Evolutionary conservation across 2,113 vertebrate genomes (phyloP), one percentile per base, ranked within the genome.

Genomic region (Emydocephalus ijimae): DNA sequence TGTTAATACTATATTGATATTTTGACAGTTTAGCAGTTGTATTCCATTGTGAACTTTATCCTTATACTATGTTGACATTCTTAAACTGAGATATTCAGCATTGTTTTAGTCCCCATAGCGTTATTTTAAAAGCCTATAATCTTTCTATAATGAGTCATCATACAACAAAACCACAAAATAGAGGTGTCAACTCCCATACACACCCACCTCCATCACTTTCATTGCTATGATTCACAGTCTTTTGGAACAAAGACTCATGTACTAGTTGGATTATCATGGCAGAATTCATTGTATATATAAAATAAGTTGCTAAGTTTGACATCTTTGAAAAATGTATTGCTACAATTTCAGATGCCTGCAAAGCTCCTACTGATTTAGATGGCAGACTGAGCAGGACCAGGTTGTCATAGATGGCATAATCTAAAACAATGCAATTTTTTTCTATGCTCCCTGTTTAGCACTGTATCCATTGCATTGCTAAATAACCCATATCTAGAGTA

Each of bases 71-170:
- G 11, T 45, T 87, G 48, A 52, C 48, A 26, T 3, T 92, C 91
- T 54, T 88, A 61, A 91, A 91, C 50, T 92, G 45, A 95, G 11
- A 11, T 81, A 81, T 39, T 21, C 3, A 81, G 34, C 74, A 81
- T 81, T 81, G 69, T 81, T 81, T 81, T 81, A 81, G 34, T 39
- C 69, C 69, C 69, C 34, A 21, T 39, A 81, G 34, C 0, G 6
- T 81, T 85, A 48, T 20, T 64, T 92, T n/a, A 56, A 23, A 43
- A 92, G 7, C 61, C 0, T 88, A 3, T 20, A 11, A 14, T 45
- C n/a, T 89, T 87, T 69, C 34, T 90, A 64, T 1, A 87, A 24
- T 74, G 94, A 93, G 4, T 91, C 90, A 18, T 54, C 55, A 52
- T 86, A 21, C 59, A 88, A 54, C 23, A 43, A 93, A 61, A 43